Conservation (phyloP, 2,888 invertebrate genomes). For the Sicus ferrugineus region DNA sequence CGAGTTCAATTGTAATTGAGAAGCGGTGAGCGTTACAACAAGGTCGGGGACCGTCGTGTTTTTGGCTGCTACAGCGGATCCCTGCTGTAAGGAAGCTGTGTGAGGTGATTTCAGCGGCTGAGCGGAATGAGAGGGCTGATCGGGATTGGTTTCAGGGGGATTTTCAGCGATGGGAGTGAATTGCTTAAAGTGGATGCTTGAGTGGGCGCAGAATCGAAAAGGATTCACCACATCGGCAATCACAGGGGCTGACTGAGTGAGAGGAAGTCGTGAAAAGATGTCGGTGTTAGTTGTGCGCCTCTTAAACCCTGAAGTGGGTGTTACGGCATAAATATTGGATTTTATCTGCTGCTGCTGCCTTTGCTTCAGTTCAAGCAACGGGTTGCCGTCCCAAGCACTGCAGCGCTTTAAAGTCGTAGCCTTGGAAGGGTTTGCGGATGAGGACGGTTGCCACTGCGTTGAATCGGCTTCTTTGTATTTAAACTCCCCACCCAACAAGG, state of each 20-base stretch:
- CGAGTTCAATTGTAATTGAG: constrained; percentile 26
- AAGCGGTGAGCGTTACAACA: constrained; percentile 27
- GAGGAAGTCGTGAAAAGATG: too few relatives aligned
- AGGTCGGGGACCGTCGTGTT: constrained; percentile 28
- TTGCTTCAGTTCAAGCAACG: constrained; percentile 10
- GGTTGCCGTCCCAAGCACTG: constrained; percentile 45
- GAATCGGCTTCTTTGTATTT: neutral
- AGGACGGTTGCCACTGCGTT: neutral
- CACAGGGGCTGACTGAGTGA: constrained; percentile 47
- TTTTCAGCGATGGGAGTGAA: constrained; percentile 54
- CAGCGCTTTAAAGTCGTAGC: constrained; percentile 52
- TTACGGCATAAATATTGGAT: too few relatives aligned
- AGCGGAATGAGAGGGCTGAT: neutral
- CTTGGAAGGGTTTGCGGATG: constrained; percentile 46
- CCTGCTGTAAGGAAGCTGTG: constrained; percentile 14
- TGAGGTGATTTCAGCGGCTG: constrained; percentile 11
- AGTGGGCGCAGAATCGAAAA: constrained; percentile 45
- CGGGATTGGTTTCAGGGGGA: constrained; percentile 30
- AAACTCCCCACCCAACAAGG: constrained; percentile 48
- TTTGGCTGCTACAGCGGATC: neutral
- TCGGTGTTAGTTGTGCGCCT: too few relatives aligned
- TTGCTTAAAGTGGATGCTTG: constrained; percentile 43
- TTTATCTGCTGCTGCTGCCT: too few relatives aligned
- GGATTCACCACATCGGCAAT: constrained; percentile 45
- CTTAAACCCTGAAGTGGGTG: too few relatives aligned